Evolutionary conservation across 2,797 vertebrate genomes (phyloP), one percentile per base, ranked within the genome.

Genomic region (Scleropages formosus): DNA sequence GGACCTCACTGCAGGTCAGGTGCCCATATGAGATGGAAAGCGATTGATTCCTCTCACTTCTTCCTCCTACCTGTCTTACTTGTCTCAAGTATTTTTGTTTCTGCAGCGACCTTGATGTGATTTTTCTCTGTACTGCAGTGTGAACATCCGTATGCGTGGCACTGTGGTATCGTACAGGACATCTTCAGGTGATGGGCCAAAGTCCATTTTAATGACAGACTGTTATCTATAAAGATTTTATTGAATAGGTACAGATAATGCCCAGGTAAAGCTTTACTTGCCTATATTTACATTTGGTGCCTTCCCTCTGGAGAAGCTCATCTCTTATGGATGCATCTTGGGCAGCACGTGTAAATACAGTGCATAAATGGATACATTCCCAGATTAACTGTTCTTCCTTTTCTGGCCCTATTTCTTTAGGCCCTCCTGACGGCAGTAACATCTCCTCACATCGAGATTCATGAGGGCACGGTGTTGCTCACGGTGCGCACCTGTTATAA

Each of bases 401-500:
- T 53, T 39, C 8, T 78, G 84, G 76, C 56, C 77, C 47, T 24
- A 75, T 70, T 56, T 8, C 82, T 51, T 87, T 79, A 99, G 97
- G 97, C 96, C 83, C 94, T 99, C 74, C 90, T 99, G 82, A 98
- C 97, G 1, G 92, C 95, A 0, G 96, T 99, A 82, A 99, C 97
- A 0, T 98, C 96, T 74, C 96, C 97, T 0, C 94, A 97, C 87
- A 97, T 99, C 77, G 97, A 98, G 91, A 98, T 98, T 73, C 97
- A 99, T 0, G 97, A 99, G 86, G 96, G 96, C 79, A 98, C 97
- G 0, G 89, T 98, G 79, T 95, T 99, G 46, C 94, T 98, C 76
- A 98, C 97, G 0, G 97, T 99, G 82, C 90, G 97, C 82, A 99
- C 97, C 44, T 99, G 97, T 87, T 99, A 99, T 85, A 98, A 98